phyloP scores from a whole-genome alignment of 2,797 vertebrate genomes.

The Neosilurus hyrtlii region DNA sequence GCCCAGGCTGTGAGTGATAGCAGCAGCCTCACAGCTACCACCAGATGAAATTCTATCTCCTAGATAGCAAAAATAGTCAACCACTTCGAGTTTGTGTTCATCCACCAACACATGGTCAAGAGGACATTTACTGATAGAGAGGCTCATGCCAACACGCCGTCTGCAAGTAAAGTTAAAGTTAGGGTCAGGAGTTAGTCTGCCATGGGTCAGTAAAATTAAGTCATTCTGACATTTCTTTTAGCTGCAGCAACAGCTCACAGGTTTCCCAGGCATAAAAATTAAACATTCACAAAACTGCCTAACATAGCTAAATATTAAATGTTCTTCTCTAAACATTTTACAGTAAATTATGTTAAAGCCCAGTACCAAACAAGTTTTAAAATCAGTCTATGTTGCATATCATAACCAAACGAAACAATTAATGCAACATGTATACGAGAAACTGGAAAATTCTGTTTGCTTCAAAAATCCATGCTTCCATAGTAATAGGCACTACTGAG shows the following conservation, averaged over 20 bases:
- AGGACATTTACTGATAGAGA: no score
- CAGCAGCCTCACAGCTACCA: no score
- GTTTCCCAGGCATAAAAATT: neutral
- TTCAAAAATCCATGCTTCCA: neutral
- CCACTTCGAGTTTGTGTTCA: no score
- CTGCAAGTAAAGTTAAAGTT: no score
- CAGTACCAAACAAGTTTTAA: neutral
- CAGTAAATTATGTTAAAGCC: neutral
- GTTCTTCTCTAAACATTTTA: neutral
- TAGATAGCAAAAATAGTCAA: no score
- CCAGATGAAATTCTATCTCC: no score
- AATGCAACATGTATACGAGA: no score
- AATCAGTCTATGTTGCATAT: neutral
- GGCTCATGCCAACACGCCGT: no score
- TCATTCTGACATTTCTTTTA: neutral
- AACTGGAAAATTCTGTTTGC: neutral
- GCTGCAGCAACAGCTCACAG: neutral
- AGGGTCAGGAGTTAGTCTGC: no score
- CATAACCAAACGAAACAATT: neutral
- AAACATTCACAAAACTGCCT: neutral
- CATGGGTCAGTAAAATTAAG: no score
- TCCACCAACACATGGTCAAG: no score
- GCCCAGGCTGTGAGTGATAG: no score
- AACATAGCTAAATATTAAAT: neutral
- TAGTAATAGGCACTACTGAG: neutral